These are phyloP conservation scores for Clarias macrocephalus DNA, from an alignment of 2,113 vertebrate genomes.

Conservation along the genomic window DNA sequence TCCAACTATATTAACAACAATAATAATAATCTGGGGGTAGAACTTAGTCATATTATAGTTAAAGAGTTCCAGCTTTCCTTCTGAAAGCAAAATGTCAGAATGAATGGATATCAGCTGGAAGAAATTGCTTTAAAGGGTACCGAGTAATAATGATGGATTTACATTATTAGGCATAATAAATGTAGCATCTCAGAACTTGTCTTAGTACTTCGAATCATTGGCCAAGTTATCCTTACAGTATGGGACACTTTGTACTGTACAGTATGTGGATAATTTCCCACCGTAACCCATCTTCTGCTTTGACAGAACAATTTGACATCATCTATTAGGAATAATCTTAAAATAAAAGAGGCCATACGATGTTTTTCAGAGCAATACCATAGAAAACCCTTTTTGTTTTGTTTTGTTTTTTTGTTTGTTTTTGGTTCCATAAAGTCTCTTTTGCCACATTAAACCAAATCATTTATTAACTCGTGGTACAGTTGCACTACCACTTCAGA, in stretches of 20 bases:
- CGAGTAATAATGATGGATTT: neutral
- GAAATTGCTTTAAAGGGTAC: neutral
- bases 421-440: neutral
- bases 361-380: neutral
- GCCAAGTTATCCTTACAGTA: neutral
- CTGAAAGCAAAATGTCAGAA: neutral
- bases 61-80: slow-evolving; percentile 22
- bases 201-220: neutral
- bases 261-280: neutral
- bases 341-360: neutral
- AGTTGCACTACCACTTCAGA: neutral
- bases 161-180: neutral
- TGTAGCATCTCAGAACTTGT: neutral
- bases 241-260: neutral
- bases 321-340: neutral
- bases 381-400: neutral
- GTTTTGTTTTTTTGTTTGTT: neutral
- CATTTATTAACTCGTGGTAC: neutral
- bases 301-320: neutral
- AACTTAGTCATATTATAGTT: neutral
- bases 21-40: neutral
- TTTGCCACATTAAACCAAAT: neutral
- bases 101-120: neutral
- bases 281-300: neutral
- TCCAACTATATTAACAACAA: neutral